These are phyloP conservation scores for Oryzias melastigma DNA, from an alignment of 2,113 vertebrate genomes.

Conservation along the genomic window DNA sequence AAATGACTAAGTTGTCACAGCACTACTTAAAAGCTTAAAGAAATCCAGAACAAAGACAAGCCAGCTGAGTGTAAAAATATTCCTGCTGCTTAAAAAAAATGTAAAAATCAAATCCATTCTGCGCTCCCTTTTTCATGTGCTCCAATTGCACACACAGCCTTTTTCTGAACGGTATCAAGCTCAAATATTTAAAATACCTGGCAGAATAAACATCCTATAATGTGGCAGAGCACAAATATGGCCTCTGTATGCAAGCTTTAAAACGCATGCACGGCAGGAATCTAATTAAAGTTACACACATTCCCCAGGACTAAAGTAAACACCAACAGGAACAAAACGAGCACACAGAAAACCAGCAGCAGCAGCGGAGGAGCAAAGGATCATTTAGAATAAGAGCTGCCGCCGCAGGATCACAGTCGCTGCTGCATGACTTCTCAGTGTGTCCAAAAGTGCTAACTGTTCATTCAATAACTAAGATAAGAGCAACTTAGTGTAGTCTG, in stretches of 20 bases:
- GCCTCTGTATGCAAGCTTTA: conserved; percentile 32
- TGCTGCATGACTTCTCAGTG: conserved; percentile 1
- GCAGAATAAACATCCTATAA: conserved; percentile 45
- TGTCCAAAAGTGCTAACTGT: neutral
- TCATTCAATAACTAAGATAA: neutral
- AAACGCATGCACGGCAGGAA: conserved; percentile 33
- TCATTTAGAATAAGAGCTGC: conserved; percentile 28
- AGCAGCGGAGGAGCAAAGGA: conserved; percentile 36
- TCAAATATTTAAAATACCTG: conserved; percentile 58
- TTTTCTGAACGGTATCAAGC: conserved; percentile 23
- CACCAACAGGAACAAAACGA: conserved; percentile 51
- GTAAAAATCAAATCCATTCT: conserved; percentile 25
- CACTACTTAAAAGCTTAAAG: conserved; percentile 17
- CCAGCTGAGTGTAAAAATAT: conserved; percentile 26
- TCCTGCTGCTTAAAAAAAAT: conserved; percentile 18
- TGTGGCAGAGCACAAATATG: conserved; percentile 47
- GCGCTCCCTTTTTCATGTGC: neutral
- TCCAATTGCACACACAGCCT: conserved; percentile 17
- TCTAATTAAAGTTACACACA: conserved; percentile 48
- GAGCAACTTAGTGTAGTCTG: too few relatives aligned
- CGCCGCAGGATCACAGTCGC: neutral
- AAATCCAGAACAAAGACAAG: conserved; percentile 9
- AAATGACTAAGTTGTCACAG: conserved; percentile 10
- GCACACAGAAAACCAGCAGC: conserved; percentile 11
- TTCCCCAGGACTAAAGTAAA: conserved; percentile 20